Evolutionary conservation across 2,888 invertebrate species (phyloP).

Genomic region (Phengaris alcon): DNA sequence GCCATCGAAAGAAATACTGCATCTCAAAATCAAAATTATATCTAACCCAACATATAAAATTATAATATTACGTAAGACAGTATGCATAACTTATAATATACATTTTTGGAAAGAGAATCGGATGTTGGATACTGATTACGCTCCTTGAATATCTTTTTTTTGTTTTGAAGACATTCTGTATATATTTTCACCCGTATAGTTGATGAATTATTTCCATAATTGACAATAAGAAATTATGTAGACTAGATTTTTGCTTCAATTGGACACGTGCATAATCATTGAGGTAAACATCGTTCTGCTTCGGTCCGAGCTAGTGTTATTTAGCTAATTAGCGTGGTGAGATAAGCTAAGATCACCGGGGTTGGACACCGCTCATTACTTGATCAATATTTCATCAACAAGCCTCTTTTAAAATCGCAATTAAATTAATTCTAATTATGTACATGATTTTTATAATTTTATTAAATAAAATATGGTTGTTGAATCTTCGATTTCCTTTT

Average conservation of each 20-base stretch:
- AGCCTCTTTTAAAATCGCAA: not conserved
- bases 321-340: not conserved
- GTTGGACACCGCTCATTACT: not conserved
- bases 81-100: too few relatives aligned
- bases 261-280: not conserved
- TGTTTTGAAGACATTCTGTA: too few relatives aligned
- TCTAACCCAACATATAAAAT: too few relatives aligned
- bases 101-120: too few relatives aligned
- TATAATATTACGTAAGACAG: too few relatives aligned
- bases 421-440: not conserved
- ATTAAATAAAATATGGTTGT: not conserved
- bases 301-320: not conserved
- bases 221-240: not conserved
- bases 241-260: not conserved
- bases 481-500: not conserved
- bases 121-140: too few relatives aligned
- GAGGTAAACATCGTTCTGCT: not conserved
- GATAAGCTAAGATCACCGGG: conserved; percentile 3
- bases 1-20: too few relatives aligned
- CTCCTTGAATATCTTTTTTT: too few relatives aligned
- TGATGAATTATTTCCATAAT: too few relatives aligned
- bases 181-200: too few relatives aligned
- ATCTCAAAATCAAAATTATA: too few relatives aligned
- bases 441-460: not conserved
- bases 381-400: conserved; percentile 5